Conservation (phyloP, 1,140 invertebrate genomes). For the Colletes latitarsis region DNA sequence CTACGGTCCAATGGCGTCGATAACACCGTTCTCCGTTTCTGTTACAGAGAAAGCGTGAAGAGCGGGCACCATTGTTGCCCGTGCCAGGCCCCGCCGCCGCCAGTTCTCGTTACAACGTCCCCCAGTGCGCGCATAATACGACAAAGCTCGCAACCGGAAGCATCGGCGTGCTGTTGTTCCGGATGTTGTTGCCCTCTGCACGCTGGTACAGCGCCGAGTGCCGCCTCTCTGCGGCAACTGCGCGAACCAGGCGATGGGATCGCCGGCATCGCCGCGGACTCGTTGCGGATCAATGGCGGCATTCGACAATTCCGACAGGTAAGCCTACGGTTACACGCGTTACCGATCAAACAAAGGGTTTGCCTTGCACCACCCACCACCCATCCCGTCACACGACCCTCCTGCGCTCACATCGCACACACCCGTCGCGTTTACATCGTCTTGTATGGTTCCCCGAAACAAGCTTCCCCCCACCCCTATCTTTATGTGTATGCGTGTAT, state of each 20-base stretch:
- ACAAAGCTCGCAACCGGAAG: conserved; percentile 95
- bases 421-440: not conserved
- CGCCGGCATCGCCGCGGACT: conserved; percentile 98
- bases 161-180: conserved; percentile 85
- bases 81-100: conserved; percentile 84
- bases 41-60: conserved; percentile 78
- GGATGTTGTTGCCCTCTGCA: conserved; percentile 81
- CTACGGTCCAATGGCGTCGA: not conserved
- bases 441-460: conserved; percentile 9
- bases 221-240: conserved; percentile 90
- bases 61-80: conserved; percentile 82
- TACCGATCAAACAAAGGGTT: conserved; percentile 10
- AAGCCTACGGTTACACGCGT: conserved; percentile 71
- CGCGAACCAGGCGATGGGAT: conserved; percentile 92
- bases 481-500: not conserved
- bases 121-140: conserved; percentile 89
- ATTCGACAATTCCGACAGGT: conserved; percentile 98
- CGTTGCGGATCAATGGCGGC: conserved; percentile 96
- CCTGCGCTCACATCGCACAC: not conserved
- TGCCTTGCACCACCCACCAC: not conserved
- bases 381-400: not conserved
- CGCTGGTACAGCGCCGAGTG: conserved; percentile 84
- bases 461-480: not conserved
- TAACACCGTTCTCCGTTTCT: not conserved
- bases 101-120: conserved; percentile 87